A percentile compares a stretch with the other conserved stretches of the same genome.
phyloP scores from a whole-genome alignment of 2,113 vertebrate species.

The Echinops telfairi region DNA sequence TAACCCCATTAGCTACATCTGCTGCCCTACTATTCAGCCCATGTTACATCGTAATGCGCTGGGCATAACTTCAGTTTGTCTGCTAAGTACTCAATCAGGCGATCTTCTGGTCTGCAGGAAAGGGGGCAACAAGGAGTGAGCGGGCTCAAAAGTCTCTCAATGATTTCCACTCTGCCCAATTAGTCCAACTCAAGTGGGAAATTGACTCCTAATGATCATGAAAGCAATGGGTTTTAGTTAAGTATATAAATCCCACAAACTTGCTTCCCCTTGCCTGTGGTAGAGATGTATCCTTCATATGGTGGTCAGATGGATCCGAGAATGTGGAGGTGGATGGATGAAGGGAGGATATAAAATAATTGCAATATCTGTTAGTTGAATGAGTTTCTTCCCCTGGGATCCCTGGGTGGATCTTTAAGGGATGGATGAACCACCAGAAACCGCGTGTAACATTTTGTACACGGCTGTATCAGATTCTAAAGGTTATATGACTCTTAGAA shows the following conservation, averaged over 20 bases:
- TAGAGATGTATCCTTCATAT: background rate
- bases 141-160: constrained; percentile 50
- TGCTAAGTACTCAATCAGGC: constrained; percentile 69
- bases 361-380: constrained; percentile 4
- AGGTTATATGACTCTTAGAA: background rate
- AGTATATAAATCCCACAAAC: constrained; percentile 47
- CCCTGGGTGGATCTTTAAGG: constrained; percentile 19
- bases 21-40: constrained; percentile 68
- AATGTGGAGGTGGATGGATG: background rate
- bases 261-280: constrained; percentile 7
- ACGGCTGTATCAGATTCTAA: background rate
- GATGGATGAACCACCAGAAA: constrained; percentile 43
- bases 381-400: background rate
- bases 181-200: constrained; percentile 60
- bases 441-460: background rate
- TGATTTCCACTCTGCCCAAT: constrained; percentile 58
- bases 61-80: constrained; percentile 75
- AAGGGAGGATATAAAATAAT: constrained; percentile 28
- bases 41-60: constrained; percentile 59
- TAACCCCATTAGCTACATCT: constrained; percentile 76
- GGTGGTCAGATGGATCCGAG: constrained; percentile 38
- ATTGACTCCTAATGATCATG: constrained; percentile 59
- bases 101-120: constrained; percentile 69
- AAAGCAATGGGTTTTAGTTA: constrained; percentile 59
- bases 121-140: constrained; percentile 54